Evolutionary conservation across 2,113 vertebrate species (phyloP), one percentile per base, ranked within the genome.

Genomic region (Grammomys dolichurus): DNA sequence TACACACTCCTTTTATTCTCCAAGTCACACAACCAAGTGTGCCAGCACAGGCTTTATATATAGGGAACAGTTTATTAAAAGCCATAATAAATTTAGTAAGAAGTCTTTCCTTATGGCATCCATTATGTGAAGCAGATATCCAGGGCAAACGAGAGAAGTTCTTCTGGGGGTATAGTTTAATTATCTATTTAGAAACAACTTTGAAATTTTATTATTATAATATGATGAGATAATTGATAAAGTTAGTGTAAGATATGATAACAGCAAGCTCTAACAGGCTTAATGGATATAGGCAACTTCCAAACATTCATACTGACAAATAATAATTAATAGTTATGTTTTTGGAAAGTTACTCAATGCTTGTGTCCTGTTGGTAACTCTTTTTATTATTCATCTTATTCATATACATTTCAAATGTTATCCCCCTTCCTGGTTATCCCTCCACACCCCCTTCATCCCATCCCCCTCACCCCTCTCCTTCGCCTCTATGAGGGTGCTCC

Each of bases 221-320:
- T 56, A 92, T 96, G 97, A 98, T 97, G 87, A 96, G 95, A 96
- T 60, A 73, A 70, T 77, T 97, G 84, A 33, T 97, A 65, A 93
- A 96, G 94, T 97, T 97, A 94, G 81, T 97, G 69, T 97, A 87
- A 46, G 75, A 97, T 98, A 96, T 84, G 36, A 97, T 97, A 97
- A 85, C 89, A 86, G 22, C 4, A 11, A 73, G 12, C 80, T 90
- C 91, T 89, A 96, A 81, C 48, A 98, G 72, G 80, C 28, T 43
- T 96, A 98, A 97, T 11, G 97, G 96, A 96, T 97, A 93, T 80
- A 89, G 85, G 77, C 85, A 98, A 43, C 91, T 91, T 90, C 85
- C 40, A 60, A 97, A 86, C 58, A 96, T 95, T 98, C 87, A 96
- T 97, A 96, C 10, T 63, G 58, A 84, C 7, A 84, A 28, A 43